These are phyloP conservation scores for Aporrectodea caliginosa DNA, from an alignment of 1,140 invertebrate species.

Conservation along the genomic window DNA sequence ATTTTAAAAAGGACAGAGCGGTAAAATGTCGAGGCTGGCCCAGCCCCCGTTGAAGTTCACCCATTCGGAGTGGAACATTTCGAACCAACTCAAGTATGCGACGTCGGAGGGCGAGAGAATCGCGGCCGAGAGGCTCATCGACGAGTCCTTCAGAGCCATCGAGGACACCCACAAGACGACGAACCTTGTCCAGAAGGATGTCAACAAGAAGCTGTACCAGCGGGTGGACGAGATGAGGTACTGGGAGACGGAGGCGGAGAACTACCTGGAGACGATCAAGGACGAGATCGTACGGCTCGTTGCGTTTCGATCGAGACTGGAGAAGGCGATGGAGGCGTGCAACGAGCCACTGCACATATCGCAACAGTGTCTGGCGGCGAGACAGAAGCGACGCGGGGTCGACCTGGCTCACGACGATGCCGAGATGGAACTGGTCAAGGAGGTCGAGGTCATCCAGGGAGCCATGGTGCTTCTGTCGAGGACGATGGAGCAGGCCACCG, in stretches of 20 bases:
- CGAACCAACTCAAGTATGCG: slow-evolving; percentile 54
- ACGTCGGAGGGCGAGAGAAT: slow-evolving; percentile 54
- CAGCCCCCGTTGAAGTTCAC: slow-evolving; percentile 48
- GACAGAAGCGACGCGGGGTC: slow-evolving; percentile 71
- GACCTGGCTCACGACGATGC: slow-evolving; percentile 75
- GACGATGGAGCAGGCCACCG: slow-evolving; percentile 68
- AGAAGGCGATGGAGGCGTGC: slow-evolving; percentile 64
- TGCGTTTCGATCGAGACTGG: slow-evolving; percentile 66
- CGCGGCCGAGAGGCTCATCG: slow-evolving; percentile 52
- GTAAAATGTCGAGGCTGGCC: not conserved
- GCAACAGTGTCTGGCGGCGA: slow-evolving; percentile 54
- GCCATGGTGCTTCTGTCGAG: slow-evolving; percentile 65
- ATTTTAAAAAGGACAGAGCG: too few species aligned
- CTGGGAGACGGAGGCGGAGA: slow-evolving; percentile 71
- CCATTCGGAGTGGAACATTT: slow-evolving; percentile 54
- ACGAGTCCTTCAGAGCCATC: slow-evolving; percentile 51
- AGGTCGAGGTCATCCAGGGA: slow-evolving; percentile 64
- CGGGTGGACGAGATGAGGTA: slow-evolving; percentile 77
- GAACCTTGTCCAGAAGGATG: slow-evolving; percentile 54
- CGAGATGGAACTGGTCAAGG: slow-evolving; percentile 65
- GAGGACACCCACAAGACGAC: slow-evolving; percentile 51
- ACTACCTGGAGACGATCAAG: slow-evolving; percentile 68
- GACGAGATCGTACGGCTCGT: slow-evolving; percentile 68
- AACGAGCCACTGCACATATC: slow-evolving; percentile 60
- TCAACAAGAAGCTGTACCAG: slow-evolving; percentile 62